phyloP scores from a whole-genome alignment of 2,113 vertebrate species.

The Amphiprion ocellaris region DNA sequence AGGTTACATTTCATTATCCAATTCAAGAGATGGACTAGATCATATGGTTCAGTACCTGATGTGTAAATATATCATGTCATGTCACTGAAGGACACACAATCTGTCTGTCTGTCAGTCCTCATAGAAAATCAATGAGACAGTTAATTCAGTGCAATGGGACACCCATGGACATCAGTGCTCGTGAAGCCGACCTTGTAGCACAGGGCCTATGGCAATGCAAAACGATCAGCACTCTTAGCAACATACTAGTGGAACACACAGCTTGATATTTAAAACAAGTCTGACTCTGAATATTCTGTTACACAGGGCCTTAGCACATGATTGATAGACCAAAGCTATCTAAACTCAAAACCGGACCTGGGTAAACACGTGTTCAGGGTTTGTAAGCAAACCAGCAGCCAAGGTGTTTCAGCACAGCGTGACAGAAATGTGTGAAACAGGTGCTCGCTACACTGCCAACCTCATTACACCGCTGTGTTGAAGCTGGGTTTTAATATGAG shows the following conservation, averaged over 20 bases:
- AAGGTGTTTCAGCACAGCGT: constrained; percentile 21
- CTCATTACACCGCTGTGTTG: constrained; percentile 1
- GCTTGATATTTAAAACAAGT: constrained; percentile 9
- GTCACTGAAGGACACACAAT: constrained; percentile 30
- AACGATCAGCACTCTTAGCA: constrained; percentile 29
- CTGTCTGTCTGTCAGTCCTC: constrained; percentile 56
- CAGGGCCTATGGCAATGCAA: constrained; percentile 27
- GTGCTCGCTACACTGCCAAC: constrained; percentile 18
- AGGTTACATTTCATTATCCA: constrained; percentile 23
- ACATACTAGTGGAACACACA: constrained; percentile 4
- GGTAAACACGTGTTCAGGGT: not conserved
- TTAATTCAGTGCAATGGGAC: constrained; percentile 71
- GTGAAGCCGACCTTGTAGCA: constrained; percentile 59
- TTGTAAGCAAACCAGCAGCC: constrained; percentile 8
- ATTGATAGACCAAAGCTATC: not conserved
- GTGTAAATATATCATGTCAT: constrained; percentile 30
- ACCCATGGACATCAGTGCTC: constrained; percentile 46
- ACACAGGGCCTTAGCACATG: not conserved
- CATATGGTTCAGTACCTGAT: constrained; percentile 17
- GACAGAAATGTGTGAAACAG: constrained; percentile 45
- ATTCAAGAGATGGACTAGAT: constrained; percentile 15
- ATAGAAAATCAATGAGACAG: constrained; percentile 77
- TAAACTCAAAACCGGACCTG: not conserved
- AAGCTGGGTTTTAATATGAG: not conserved
- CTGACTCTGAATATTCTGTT: not conserved